phyloP scores from a whole-genome alignment of 2,113 vertebrate species.

The Syngnathus typhle region DNA sequence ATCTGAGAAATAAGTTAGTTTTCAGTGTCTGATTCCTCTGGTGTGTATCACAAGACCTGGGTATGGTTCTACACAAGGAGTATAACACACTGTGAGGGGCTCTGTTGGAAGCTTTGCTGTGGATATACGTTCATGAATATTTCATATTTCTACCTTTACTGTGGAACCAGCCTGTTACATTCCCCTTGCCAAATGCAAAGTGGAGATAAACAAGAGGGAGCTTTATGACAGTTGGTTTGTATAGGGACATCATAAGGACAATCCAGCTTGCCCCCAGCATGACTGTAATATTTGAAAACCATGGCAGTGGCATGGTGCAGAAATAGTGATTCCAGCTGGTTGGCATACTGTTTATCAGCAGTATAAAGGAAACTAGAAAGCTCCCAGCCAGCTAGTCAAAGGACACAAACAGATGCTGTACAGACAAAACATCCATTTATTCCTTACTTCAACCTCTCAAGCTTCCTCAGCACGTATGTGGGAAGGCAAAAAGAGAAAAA shows the following conservation, averaged over 20 bases:
- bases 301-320: constrained; percentile 8
- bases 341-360: constrained; percentile 32
- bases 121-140: constrained; percentile 55
- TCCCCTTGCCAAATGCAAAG: constrained; percentile 42
- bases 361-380: constrained; percentile 32
- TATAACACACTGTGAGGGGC: constrained; percentile 5
- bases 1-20: constrained; percentile 16
- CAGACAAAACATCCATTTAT: constrained; percentile 14
- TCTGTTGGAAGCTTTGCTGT: constrained; percentile 38
- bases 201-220: constrained; percentile 30
- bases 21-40: constrained; percentile 8
- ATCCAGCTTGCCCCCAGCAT: constrained; percentile 29
- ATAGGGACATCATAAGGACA: constrained; percentile 36
- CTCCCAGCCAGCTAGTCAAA: constrained; percentile 13
- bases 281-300: constrained; percentile 40
- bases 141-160: constrained; percentile 47
- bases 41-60: constrained; percentile 25
- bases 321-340: constrained; percentile 10
- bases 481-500: constrained; percentile 33
- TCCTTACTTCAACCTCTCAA: constrained; percentile 31
- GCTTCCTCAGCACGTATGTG: constrained; percentile 28
- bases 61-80: constrained; percentile 13
- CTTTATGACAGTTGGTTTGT: constrained; percentile 38
- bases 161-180: constrained; percentile 31
- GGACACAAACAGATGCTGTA: constrained; percentile 25